Conservation (phyloP, 2,113 vertebrate genomes). For the Cromileptes altivelis region DNA sequence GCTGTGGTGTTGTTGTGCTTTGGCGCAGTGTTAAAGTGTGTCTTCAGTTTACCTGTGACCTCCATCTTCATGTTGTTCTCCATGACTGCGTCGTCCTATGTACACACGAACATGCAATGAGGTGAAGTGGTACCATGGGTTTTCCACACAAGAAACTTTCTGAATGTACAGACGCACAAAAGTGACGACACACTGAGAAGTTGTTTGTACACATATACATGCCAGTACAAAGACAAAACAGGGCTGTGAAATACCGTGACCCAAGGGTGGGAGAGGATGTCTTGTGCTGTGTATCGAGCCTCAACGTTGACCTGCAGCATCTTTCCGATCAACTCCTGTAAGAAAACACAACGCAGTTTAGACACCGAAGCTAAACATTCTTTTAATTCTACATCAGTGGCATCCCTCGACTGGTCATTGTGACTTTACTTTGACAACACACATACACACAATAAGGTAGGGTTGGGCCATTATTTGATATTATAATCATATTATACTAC, state of each 20-base stretch:
- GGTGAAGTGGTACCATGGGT: not conserved
- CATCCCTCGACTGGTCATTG: too few relatives aligned
- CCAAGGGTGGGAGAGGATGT: slow-evolving; percentile 95
- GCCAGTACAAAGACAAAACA: not conserved
- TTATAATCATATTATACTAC: not conserved
- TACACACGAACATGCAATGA: slow-evolving; percentile 13
- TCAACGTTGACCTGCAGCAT: slow-evolving; percentile 95
- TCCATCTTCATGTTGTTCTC: slow-evolving; percentile 96
- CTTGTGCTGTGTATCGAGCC: slow-evolving; percentile 92
- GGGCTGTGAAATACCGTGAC: slow-evolving; percentile 87
- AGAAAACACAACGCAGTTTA: slow-evolving; percentile 13
- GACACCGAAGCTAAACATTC: not conserved
- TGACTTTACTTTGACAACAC: not conserved
- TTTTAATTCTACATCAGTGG: not conserved
- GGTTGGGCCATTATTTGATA: not conserved
- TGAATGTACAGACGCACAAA: not conserved
- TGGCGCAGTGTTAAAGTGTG: slow-evolving; percentile 93
- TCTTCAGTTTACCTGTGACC: slow-evolving; percentile 97
- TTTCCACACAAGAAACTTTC: not conserved
- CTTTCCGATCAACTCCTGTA: slow-evolving; percentile 93
- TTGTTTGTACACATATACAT: not conserved
- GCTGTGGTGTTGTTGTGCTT: slow-evolving; percentile 91
- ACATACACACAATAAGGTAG: not conserved
- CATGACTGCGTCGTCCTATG: slow-evolving; percentile 90
- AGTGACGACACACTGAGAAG: not conserved